Evolutionary conservation across 2,113 vertebrate species (phyloP).

Genomic region (Camarhynchus parvulus): DNA sequence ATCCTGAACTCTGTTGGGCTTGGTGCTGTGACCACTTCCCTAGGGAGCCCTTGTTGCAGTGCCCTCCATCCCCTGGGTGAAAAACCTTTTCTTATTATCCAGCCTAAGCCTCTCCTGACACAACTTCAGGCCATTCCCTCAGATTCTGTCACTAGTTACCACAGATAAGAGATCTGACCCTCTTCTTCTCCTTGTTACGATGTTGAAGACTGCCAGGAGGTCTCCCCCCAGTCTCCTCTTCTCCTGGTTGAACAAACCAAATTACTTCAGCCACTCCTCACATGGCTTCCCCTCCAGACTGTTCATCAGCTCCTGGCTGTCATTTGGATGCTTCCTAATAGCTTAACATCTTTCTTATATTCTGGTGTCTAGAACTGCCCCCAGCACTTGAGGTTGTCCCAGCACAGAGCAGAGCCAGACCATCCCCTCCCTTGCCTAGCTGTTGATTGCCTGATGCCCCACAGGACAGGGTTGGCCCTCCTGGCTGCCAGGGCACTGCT

Average conservation of each 20-base stretch:
- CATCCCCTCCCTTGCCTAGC: background rate
- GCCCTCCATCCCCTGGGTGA: accelerated
- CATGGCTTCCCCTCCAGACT: accelerated
- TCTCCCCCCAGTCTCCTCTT: background rate
- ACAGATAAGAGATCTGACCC: background rate
- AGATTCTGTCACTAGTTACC: background rate
- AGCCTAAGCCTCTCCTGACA: background rate
- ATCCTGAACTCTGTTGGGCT: background rate
- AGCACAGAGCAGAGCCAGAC: background rate
- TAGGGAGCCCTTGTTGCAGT: background rate
- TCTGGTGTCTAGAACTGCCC: background rate
- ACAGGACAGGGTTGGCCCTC: background rate
- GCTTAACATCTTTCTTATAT: background rate
- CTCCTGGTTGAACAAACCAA: background rate
- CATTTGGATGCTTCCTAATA: background rate
- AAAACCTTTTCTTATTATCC: background rate
- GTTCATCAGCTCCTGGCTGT: background rate
- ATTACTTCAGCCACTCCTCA: background rate
- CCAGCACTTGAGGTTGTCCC: background rate
- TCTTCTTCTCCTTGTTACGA: background rate
- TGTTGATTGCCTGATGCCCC: background rate
- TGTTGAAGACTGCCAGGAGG: background rate
- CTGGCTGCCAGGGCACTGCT: background rate
- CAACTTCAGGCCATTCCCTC: background rate
- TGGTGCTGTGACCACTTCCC: background rate